These are phyloP conservation scores for Anolis sagrei DNA, from an alignment of 2,113 vertebrate species.

Conservation along the genomic window DNA sequence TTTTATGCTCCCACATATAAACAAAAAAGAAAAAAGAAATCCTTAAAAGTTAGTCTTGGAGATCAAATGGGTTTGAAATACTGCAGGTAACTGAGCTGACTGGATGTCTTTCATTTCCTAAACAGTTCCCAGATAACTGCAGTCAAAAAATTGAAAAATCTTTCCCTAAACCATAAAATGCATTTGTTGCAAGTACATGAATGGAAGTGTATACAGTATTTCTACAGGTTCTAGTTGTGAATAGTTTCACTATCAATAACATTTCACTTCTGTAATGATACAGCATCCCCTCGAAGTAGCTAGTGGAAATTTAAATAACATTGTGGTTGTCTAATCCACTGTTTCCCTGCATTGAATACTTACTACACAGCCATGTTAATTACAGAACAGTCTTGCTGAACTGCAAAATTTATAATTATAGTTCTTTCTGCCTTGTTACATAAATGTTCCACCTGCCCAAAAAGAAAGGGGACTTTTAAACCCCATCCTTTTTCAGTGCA, in stretches of 20 bases:
- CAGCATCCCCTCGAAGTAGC: neutral
- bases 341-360: neutral
- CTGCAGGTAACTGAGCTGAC: neutral
- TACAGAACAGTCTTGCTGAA: slow-evolving; percentile 7
- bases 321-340: neutral
- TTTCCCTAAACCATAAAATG: neutral
- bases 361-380: neutral
- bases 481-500: neutral
- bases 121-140: neutral
- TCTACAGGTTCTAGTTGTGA: neutral
- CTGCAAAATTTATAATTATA: slow-evolving; percentile 7
- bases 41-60: neutral
- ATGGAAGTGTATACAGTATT: neutral
- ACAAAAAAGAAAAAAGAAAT: neutral
- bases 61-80: neutral
- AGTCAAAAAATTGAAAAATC: neutral
- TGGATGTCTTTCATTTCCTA: neutral
- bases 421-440: neutral
- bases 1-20: neutral
- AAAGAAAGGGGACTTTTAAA: neutral
- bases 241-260: slow-evolving; percentile 10
- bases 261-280: neutral
- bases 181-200: neutral
- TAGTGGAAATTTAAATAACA: neutral
- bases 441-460: neutral